A percentile compares a stretch with the other conserved stretches of the same genome.
These are phyloP conservation scores for Aegypius monachus DNA, from an alignment of 2,113 vertebrate species.

Conservation along the genomic window DNA sequence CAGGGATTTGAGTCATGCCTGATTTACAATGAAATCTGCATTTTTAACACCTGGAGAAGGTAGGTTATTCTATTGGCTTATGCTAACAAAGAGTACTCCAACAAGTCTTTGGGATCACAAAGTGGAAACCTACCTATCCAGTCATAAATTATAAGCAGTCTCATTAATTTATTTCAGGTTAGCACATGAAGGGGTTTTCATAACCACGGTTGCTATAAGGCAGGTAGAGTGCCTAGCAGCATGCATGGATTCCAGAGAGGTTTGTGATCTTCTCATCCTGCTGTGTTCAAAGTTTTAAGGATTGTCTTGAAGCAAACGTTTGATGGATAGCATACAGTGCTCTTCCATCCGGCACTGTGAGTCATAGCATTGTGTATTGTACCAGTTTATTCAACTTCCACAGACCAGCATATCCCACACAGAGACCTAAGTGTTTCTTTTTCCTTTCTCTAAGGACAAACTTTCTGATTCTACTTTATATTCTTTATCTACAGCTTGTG, in stretches of 20 bases:
- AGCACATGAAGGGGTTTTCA: background rate
- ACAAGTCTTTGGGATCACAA: background rate
- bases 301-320: conserved; percentile 53
- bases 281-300: conserved; percentile 62
- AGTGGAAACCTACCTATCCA: background rate
- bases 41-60: background rate
- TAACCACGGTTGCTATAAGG: background rate
- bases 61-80: background rate
- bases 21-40: conserved; percentile 14
- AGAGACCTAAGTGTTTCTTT: conserved; percentile 46
- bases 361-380: conserved; percentile 63
- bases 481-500: conserved; percentile 35
- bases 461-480: conserved; percentile 32
- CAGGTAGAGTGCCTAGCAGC: conserved; percentile 27
- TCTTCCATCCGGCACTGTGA: conserved; percentile 52
- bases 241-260: background rate
- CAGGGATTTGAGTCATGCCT: background rate
- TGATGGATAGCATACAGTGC: conserved; percentile 54
- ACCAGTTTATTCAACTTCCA: conserved; percentile 59
- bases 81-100: background rate
- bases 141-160: conserved; percentile 6
- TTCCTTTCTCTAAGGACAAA: conserved; percentile 51
- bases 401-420: conserved; percentile 48
- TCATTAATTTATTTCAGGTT: conserved; percentile 43
- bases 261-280: conserved; percentile 60